Base-by-base conservation (phyloP, 2,797 vertebrate genomes). In the Microtus californicus region DNA sequence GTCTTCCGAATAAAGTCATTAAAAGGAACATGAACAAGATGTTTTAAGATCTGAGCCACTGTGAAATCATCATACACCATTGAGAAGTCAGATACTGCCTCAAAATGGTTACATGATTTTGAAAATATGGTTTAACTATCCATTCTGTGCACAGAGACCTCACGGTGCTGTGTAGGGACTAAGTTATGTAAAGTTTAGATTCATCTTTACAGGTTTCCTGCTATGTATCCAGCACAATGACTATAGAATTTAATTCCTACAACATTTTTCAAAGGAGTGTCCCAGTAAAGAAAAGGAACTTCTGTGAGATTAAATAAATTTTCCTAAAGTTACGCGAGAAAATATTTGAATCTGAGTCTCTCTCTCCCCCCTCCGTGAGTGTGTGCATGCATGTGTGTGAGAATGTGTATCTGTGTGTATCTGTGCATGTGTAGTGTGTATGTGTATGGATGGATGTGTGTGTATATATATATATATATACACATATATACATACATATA, bases 211-310 rank as follows among this genome's bases (percentile, higher is more conserved):
- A 83, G 34, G 37, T 17, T 63, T 34, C 15, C 27, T 83, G 19
- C 14, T 94, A 45, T 34, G n/a, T 82, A 93, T 11, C 25, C 85
- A 91, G 7, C 0, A 90, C 29, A 67, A 0, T 27, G 79, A 71
- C 27, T 76, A n/a, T 43, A 77, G 3, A 67, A 48, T 82, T 56
- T 95, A 91, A 80, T 85, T 96, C 31, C 87, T 76, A 17, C 3
- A 96, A 73, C 10, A 34, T 95, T 93, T 82, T 65, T 82, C 14
- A 90, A 12, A 76, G 12, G 19, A 59, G 23, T 90, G 88, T 94
- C n/a, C 80, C 3, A 71, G 34, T 6, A 83, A 92, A 96, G 40
- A 61, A 94, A 93, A 65, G 14, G 29, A 95, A 95, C 95, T 90
- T 65, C 25, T 76, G 87, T 92, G 51, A 25, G 25, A 77, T 85